Percentiles rank a stretch among this genome's conserved stretches.
phyloP scores from a whole-genome alignment of 2,113 vertebrate species.

The Amphiprion ocellaris region DNA sequence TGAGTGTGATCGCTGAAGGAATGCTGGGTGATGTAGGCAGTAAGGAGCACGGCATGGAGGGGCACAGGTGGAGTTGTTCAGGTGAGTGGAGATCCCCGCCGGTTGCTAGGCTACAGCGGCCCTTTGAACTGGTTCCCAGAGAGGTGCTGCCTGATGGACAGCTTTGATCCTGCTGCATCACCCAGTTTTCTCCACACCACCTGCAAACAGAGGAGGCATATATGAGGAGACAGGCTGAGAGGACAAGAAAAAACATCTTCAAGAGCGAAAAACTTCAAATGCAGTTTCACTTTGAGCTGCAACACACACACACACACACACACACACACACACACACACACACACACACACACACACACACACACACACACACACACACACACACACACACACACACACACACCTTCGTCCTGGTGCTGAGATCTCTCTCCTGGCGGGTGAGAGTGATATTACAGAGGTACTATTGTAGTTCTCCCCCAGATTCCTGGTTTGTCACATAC shows the following conservation, averaged over 20 bases:
- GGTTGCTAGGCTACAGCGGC: slow-evolving; percentile 88
- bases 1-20: slow-evolving; percentile 30
- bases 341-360: slow-evolving; percentile 18
- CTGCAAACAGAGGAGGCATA: slow-evolving; percentile 82
- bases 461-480: slow-evolving; percentile 71
- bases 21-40: slow-evolving; percentile 57
- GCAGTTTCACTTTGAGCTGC: slow-evolving; percentile 60
- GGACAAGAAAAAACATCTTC: slow-evolving; percentile 27
- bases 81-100: slow-evolving; percentile 52
- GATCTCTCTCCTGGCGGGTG: slow-evolving; percentile 15
- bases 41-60: slow-evolving; percentile 58
- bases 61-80: slow-evolving; percentile 46
- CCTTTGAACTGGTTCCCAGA: slow-evolving; percentile 99
- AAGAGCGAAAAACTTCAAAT: slow-evolving; percentile 64
- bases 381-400: neutral
- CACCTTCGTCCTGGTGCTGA: slow-evolving; percentile 34
- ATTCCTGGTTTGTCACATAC: slow-evolving; percentile 75
- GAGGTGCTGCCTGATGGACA: slow-evolving; percentile 96
- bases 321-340: slow-evolving; percentile 8
- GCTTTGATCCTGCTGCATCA: slow-evolving; percentile 95
- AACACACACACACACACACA: slow-evolving; percentile 19
- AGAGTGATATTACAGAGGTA: slow-evolving; percentile 69
- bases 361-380: slow-evolving; percentile 23
- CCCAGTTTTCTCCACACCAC: slow-evolving; percentile 99
- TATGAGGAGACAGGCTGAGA: slow-evolving; percentile 19